Evolutionary conservation across 2,113 vertebrate species (phyloP).

Genomic region (Peromyscus californicus): DNA sequence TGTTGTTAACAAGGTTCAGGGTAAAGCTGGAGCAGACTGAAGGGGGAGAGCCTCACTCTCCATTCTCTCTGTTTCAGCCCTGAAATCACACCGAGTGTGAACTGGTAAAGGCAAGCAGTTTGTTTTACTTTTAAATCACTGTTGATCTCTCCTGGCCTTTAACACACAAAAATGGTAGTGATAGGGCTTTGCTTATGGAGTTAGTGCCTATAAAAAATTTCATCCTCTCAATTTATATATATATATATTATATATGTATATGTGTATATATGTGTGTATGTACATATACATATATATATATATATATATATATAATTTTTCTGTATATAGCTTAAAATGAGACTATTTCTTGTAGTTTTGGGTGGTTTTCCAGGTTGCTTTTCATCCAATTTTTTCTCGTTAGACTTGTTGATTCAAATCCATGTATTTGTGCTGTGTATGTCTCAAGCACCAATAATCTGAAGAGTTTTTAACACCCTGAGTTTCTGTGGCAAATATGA

Average conservation of each 20-base stretch:
- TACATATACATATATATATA: background rate
- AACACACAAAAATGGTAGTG: background rate
- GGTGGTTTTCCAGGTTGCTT: conserved; percentile 36
- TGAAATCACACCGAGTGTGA: background rate
- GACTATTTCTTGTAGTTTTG: conserved; percentile 28
- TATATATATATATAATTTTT: background rate
- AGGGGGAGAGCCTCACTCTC: conserved; percentile 33
- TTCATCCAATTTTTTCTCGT: conserved; percentile 43
- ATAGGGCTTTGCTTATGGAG: background rate
- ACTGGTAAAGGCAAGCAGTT: conserved; percentile 31
- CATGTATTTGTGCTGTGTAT: background rate
- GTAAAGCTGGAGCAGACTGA: conserved; percentile 60
- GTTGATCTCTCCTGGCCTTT: conserved; percentile 21
- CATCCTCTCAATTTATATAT: background rate
- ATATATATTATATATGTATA: background rate
- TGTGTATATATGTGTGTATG: background rate
- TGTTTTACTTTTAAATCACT: conserved; percentile 18
- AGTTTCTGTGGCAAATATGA: conserved; percentile 36
- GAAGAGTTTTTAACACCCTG: background rate
- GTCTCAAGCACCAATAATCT: background rate
- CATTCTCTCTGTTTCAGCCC: background rate
- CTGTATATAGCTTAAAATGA: background rate
- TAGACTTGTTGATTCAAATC: conserved; percentile 16
- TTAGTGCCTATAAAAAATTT: conserved; percentile 53
- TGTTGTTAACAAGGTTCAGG: conserved; percentile 65